phyloP scores from a whole-genome alignment of 2,797 vertebrate genomes.

The Acanthopagrus latus region DNA sequence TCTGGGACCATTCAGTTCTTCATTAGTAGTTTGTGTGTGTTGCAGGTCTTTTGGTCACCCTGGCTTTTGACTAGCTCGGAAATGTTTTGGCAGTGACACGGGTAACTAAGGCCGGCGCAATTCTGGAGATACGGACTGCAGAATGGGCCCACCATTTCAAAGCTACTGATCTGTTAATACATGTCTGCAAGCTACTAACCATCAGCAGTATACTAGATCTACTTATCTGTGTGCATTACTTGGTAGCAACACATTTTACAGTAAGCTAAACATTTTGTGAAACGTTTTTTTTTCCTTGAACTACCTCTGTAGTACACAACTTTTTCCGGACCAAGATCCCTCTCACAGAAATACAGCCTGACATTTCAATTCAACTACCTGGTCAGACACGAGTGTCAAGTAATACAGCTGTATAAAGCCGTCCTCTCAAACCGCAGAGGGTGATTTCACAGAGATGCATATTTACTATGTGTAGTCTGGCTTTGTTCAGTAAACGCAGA shows the following conservation, averaged over 20 bases:
- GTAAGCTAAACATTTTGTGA: neutral
- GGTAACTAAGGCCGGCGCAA: constrained; percentile 81
- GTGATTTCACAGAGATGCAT: constrained; percentile 19
- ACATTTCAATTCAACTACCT: constrained; percentile 20
- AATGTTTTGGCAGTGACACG: constrained; percentile 81
- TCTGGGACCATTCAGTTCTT: constrained; percentile 67
- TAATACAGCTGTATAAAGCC: constrained; percentile 6
- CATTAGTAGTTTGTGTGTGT: constrained; percentile 82
- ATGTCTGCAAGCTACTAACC: constrained; percentile 8
- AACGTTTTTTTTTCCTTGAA: neutral
- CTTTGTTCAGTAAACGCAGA: constrained; percentile 36
- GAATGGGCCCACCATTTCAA: constrained; percentile 49
- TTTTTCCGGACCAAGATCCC: constrained; percentile 2
- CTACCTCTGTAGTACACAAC: neutral
- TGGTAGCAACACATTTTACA: neutral
- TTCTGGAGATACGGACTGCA: constrained; percentile 49
- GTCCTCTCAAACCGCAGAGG: constrained; percentile 9
- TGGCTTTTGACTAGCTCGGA: constrained; percentile 69
- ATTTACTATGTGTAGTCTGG: constrained; percentile 23
- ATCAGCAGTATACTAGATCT: neutral
- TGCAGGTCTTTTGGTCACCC: constrained; percentile 66
- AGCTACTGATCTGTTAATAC: constrained; percentile 23
- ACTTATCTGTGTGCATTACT: neutral
- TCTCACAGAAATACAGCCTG: constrained; percentile 12
- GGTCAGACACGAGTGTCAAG: constrained; percentile 1